Evolutionary conservation across 2,888 invertebrate genomes (phyloP), one percentile per base, ranked within the genome.

Genomic region (Epsilonema sp.): DNA sequence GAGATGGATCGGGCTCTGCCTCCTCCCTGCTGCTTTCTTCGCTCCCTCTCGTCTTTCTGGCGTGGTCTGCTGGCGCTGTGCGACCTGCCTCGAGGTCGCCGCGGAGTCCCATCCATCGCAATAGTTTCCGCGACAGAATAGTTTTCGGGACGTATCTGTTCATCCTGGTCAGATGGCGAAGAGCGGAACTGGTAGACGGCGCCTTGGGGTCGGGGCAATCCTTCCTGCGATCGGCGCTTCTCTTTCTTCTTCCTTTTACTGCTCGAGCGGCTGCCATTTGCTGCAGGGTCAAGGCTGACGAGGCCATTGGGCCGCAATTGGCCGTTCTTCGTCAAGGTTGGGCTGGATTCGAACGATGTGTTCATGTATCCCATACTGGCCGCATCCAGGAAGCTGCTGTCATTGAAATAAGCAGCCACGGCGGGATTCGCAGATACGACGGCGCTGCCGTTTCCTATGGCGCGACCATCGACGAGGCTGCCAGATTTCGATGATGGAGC

Each of bases 351-450:
- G 24, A 24, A 22, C 26, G 31, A 31, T 13, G 26, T 43, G 26
- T 43, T 43, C 44, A 43, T 24, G 44, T 43, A 43, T 4, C 44
- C 44, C 5, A 5, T 39, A n/a, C 39, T 39, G 39, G 31, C 31
- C n/a, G n/a, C n/a, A 16, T 31, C 31, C 11, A 13, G 16, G 16
- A 31, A 31, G n/a, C 39, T 39, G 39, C 22, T 21, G 39, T 21
- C 22, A 21, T 11, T n/a, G 13, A 11, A n/a, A 21, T 39, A 21
- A 31, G 31, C 31, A 16, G 31, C 8, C 8, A 16, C 31, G 21
- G 39, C 39, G 8, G 16, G 16, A n/a, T 21, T 20, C 5, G 39
- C n/a, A 21, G 21, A 39, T 8, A 8, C 16, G 21, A 8, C 8
- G 21, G 22, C 31, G 31, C 36, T 19, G 5, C 31, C 24, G 21